A percentile compares a stretch with the other conserved stretches of the same genome.
These are phyloP conservation scores for Odontothrips loti DNA, from an alignment of 2,888 invertebrate genomes.

Conservation along the genomic window DNA sequence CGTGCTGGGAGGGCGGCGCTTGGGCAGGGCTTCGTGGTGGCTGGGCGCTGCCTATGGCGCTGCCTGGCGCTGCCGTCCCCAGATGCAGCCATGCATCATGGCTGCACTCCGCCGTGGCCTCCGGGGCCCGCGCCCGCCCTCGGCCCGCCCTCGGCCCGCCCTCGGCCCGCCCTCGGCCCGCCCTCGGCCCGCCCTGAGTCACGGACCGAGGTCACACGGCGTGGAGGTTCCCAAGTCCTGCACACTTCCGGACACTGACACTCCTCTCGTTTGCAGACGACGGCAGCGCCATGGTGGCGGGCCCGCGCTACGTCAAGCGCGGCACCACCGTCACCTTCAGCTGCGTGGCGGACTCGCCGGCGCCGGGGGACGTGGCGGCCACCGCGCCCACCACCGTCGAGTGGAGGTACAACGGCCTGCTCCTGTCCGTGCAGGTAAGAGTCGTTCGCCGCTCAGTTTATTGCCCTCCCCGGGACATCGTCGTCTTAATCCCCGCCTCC, in stretches of 20 bases:
- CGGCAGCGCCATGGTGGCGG: not conserved
- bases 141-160: not conserved
- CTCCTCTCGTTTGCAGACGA: not conserved
- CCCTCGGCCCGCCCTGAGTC: not conserved
- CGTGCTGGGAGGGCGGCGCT: no score
- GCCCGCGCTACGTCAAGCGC: not conserved
- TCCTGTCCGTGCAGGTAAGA: not conserved
- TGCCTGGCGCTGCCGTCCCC: not conserved
- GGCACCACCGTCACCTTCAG: slow-evolving; percentile 23
- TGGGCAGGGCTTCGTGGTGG: no score
- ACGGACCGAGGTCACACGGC: not conserved
- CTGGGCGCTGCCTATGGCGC: no score
- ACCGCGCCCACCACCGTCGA: not conserved
- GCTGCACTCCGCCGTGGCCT: not conserved
- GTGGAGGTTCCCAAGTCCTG: no score
- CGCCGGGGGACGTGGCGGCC: not conserved
- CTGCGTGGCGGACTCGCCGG: slow-evolving; percentile 16
- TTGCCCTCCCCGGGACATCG: no score
- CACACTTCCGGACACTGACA: no score
- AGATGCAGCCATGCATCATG: not conserved
- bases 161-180: not conserved
- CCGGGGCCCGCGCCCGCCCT: not conserved
- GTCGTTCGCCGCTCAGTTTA: no score
- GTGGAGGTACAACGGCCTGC: not conserved
- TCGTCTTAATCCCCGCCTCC: no score